These are phyloP conservation scores for Stegodyphus dumicola DNA, from an alignment of 1,140 invertebrate genomes.

Conservation along the genomic window DNA sequence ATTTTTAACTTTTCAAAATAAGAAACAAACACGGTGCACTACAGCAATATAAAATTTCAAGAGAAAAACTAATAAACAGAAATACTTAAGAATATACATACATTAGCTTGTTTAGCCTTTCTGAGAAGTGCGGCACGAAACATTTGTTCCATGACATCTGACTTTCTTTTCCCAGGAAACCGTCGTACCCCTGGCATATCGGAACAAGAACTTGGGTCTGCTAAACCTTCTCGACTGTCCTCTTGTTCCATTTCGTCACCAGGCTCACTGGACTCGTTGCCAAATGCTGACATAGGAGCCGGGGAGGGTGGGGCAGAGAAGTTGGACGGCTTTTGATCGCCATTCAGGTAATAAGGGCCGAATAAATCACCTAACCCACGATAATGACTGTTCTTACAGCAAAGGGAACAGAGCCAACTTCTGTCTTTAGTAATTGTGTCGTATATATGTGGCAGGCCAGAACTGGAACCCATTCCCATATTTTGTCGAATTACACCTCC, in stretches of 20 bases:
- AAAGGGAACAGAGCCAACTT: constrained; percentile 92
- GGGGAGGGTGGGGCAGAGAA: constrained; percentile 38
- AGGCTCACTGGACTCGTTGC: constrained; percentile 24
- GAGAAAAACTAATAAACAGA: not conserved
- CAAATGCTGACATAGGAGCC: constrained; percentile 8
- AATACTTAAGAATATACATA: not conserved
- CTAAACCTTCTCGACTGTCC: not conserved
- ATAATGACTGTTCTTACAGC: constrained; percentile 86
- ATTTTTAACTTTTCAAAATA: too few species aligned
- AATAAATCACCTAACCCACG: constrained; percentile 88
- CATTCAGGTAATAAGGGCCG: constrained; percentile 81
- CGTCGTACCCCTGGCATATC: not conserved
- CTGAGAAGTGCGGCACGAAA: constrained; percentile 48
- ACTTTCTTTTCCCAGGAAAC: constrained; percentile 42
- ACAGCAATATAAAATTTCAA: too few species aligned
- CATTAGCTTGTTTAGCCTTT: constrained; percentile 59
- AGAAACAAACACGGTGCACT: too few species aligned
- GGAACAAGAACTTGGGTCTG: not conserved
- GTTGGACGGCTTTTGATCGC: constrained; percentile 52
- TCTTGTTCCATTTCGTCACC: constrained; percentile 22
- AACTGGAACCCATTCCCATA: constrained; percentile 1
- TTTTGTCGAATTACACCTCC: constrained; percentile 37
- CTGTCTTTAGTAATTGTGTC: constrained; percentile 71
- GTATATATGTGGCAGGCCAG: constrained; percentile 43
- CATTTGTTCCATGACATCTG: constrained; percentile 49